Evolutionary conservation across 2,113 vertebrate genomes (phyloP).

Genomic region (Orthonyx spaldingii): DNA sequence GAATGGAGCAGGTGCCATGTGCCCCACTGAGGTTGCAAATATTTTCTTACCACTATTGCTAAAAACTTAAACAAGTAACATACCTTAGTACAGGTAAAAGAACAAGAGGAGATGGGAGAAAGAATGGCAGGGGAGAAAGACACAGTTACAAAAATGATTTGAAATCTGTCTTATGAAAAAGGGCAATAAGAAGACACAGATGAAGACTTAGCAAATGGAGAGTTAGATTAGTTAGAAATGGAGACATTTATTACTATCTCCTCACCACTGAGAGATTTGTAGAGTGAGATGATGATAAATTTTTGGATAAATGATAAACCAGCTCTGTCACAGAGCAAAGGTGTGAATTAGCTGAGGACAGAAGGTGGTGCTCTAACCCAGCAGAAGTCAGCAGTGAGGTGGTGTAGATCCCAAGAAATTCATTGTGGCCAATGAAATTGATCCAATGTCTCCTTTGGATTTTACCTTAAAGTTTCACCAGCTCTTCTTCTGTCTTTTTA

Average conservation of each 20-base stretch:
- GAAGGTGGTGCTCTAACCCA: conserved; percentile 34
- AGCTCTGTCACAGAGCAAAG: neutral
- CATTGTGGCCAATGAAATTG: neutral
- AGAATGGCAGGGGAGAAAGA: neutral
- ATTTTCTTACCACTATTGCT: neutral
- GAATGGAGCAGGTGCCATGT: neutral
- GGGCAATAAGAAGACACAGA: neutral
- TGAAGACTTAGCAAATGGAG: neutral
- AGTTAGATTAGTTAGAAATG: too few relatives aligned
- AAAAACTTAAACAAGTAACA: neutral
- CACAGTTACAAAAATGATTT: neutral
- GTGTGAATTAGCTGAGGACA: neutral
- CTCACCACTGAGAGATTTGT: neutral
- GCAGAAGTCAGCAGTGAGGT: neutral
- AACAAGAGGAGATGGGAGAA: neutral
- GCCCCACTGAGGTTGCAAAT: neutral
- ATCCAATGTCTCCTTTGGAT: neutral
- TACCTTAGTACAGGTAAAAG: neutral
- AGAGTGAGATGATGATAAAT: neutral
- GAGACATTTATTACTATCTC: too few relatives aligned
- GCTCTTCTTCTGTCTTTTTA: conserved; percentile 7
- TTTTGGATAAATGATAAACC: neutral
- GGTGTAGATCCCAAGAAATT: neutral
- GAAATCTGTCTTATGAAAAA: neutral
- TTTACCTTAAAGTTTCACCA: neutral